A percentile compares a stretch with the other conserved stretches of the same genome.
phyloP scores from a whole-genome alignment of 2,888 invertebrate genomes.

The Stramonita haemastoma region DNA sequence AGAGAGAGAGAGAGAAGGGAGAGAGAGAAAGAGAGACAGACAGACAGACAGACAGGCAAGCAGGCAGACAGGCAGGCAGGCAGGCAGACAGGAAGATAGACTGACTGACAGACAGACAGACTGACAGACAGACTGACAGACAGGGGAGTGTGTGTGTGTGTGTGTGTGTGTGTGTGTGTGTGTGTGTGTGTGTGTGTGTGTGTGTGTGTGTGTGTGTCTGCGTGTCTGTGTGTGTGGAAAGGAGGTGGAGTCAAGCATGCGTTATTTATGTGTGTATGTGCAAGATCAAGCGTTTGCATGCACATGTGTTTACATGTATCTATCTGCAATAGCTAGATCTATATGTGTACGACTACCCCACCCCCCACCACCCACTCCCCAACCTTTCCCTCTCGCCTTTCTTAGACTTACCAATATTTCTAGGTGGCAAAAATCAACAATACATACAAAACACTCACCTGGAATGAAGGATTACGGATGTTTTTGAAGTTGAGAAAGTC shows the following conservation, averaged over 20 bases:
- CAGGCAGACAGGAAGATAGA: too few relatives aligned
- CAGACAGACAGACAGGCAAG: too few relatives aligned
- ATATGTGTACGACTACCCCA: too few relatives aligned
- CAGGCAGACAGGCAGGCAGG: too few relatives aligned
- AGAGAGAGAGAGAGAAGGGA: too few relatives aligned
- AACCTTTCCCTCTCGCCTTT: too few relatives aligned
- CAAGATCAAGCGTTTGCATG: background rate
- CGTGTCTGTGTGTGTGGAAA: constrained; percentile 3
- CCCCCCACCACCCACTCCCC: too few relatives aligned
- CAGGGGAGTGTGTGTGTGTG: background rate
- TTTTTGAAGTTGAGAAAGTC: constrained; percentile 84
- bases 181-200: constrained; percentile 24
- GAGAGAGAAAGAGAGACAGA: too few relatives aligned
- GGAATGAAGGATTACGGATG: constrained; percentile 89
- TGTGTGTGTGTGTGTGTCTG: constrained; percentile 24
- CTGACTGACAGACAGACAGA: too few relatives aligned
- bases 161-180: constrained; percentile 23
- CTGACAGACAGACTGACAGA: background rate
- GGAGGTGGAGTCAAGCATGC: background rate
- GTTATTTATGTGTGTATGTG: background rate
- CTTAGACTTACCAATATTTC: background rate
- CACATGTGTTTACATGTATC: constrained; percentile 10
- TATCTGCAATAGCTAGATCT: background rate
- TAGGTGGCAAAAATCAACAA: background rate
- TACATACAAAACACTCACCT: constrained; percentile 34